Evolutionary conservation across 2,797 vertebrate species (phyloP).

Genomic region (Rachycentron canadum): DNA sequence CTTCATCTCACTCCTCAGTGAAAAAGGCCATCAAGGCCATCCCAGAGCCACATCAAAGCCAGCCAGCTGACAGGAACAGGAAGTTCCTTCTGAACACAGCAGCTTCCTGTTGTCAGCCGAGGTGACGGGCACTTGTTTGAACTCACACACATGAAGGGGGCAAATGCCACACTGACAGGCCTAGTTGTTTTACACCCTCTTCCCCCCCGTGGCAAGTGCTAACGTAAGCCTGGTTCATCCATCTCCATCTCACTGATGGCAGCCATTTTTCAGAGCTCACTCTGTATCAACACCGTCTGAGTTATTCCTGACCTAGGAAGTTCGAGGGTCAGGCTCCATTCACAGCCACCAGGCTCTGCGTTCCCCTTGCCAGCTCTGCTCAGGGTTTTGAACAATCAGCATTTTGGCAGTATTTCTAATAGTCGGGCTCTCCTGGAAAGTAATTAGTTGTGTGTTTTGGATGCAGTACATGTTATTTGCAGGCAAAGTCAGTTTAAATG

Average conservation of each 20-base stretch:
- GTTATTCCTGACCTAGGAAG: slow-evolving; percentile 75
- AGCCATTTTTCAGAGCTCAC: slow-evolving; percentile 73
- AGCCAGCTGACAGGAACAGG: slow-evolving; percentile 86
- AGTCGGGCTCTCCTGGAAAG: slow-evolving; percentile 2
- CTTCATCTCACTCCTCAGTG: slow-evolving; percentile 56
- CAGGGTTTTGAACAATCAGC: slow-evolving; percentile 63
- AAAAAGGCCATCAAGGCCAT: slow-evolving; percentile 81
- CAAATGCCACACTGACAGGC: slow-evolving; percentile 78
- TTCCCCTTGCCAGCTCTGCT: slow-evolving; percentile 31
- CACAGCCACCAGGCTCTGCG: slow-evolving; percentile 46
- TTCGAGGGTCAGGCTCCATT: slow-evolving; percentile 67
- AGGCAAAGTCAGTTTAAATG: no score
- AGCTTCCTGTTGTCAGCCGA: slow-evolving; percentile 87
- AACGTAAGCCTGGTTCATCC: slow-evolving; percentile 78
- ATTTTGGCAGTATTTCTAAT: slow-evolving; percentile 37
- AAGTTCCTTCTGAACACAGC: slow-evolving; percentile 84
- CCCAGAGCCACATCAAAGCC: slow-evolving; percentile 83
- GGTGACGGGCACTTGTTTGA: slow-evolving; percentile 87
- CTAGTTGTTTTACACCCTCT: slow-evolving; percentile 69
- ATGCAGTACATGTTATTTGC: not conserved
- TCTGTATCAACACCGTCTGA: slow-evolving; percentile 80
- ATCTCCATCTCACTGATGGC: slow-evolving; percentile 81
- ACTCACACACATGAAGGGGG: slow-evolving; percentile 73
- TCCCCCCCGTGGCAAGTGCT: slow-evolving; percentile 69
- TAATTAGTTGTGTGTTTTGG: slow-evolving; percentile 1